These are phyloP conservation scores for Saturnia japonica DNA, from an alignment of 2,888 invertebrate species.

Conservation along the genomic window DNA sequence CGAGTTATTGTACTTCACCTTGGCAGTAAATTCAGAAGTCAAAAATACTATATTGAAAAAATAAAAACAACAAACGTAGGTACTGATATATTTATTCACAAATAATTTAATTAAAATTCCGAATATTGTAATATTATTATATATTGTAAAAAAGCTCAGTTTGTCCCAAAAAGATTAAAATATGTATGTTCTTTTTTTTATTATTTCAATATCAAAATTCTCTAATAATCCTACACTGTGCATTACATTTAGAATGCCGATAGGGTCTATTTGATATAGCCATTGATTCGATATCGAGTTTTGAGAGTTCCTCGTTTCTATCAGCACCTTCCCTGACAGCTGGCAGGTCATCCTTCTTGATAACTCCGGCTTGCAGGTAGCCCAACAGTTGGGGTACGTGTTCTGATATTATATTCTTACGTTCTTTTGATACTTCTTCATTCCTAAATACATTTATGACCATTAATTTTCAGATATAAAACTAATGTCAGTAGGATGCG, in stretches of 20 bases:
- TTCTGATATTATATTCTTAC: constrained; percentile 77
- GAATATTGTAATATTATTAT: no score
- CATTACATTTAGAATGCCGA: constrained; percentile 57
- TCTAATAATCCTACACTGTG: constrained; percentile 55
- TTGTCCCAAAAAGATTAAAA: not conserved
- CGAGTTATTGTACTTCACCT: no score
- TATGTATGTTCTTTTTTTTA: no score
- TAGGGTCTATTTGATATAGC: constrained; percentile 26
- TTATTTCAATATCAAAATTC: constrained; percentile 40
- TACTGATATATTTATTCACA: no score
- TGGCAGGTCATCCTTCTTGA: constrained; percentile 69
- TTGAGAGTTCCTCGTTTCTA: constrained; percentile 11
- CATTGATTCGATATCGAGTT: constrained; percentile 41
- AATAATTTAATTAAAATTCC: no score
- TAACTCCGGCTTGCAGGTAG: constrained; percentile 80
- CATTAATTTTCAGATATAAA: no score
- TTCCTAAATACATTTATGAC: constrained; percentile 51
- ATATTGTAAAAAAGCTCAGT: not conserved
- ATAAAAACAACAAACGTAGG: no score
- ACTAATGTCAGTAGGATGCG: no score
- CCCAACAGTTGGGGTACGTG: constrained; percentile 82
- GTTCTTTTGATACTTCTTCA: constrained; percentile 78
- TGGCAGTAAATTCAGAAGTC: no score
- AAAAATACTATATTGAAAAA: no score
- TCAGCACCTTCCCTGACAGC: constrained; percentile 35